Evolutionary conservation across 2,888 invertebrate genomes (phyloP), one percentile per base, ranked within the genome.

Genomic region (Drosophila colorata): DNA sequence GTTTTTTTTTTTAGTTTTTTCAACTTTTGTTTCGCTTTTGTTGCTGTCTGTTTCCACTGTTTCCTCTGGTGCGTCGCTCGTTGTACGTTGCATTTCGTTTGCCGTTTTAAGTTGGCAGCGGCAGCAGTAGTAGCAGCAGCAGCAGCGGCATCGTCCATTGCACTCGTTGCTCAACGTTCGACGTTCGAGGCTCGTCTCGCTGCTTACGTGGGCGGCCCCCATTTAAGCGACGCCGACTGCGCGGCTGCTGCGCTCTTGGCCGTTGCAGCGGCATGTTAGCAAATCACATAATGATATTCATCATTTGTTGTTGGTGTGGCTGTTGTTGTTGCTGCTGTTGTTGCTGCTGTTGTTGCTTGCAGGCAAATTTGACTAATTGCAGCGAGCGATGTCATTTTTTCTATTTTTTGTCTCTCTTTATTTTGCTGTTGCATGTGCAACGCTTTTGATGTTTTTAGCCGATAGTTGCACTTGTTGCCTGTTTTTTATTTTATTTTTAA

Each of bases 321-420:
- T 53, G 8, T 60, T 56, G 33, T 58, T 71, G 53, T 57, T 68
- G 76, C 25, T 73, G 74, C 41, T 40, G 38, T n/a, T n/a, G 28
- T n/a, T 53, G 8, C 58, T 56, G 33, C 56, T 71, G 53, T 57
- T 68, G 76, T 31, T 73, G 74, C 41, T 40, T 35, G 33, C 49
- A 16, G 38, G 58, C 55, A 63, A 85, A 84, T 84, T 84, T 84
- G 87, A 87, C 87, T 84, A 84, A 84, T 84, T 84, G 74, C 83
- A 79, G 48, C 60, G 55, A 79, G 61, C 72, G 60, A 33, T 75
- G 76, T 64, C 59, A 44, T 60, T 63, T 72, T 63, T 67, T 43
- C 25, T 49, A 18, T 40, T 43, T 49, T 31, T 20, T 52, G 53
- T 33, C 35, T 44, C 38, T 20, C 59, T 28, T 43, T 44, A n/a